Percentiles rank a stretch among this genome's conserved stretches.
Evolutionary conservation across 2,888 invertebrate species (phyloP).

Genomic region (Zygothrica quintamaculata): DNA sequence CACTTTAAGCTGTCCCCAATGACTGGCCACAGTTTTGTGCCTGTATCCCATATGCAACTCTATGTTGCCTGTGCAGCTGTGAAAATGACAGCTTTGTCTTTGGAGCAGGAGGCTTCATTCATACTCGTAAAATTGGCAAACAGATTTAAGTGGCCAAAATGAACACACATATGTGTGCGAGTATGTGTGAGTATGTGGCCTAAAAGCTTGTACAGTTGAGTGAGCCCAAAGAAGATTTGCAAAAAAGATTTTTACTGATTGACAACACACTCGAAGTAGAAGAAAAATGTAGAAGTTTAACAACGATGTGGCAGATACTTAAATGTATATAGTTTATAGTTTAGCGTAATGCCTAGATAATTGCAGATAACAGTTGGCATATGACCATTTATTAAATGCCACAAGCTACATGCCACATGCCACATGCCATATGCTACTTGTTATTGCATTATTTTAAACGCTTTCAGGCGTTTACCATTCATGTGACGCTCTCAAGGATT

Average conservation of each 20-base stretch:
- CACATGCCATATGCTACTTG: conserved; percentile 35
- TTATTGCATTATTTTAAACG: conserved; percentile 71
- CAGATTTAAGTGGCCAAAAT: conserved; percentile 54
- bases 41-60: not conserved
- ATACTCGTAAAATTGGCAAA: conserved; percentile 56
- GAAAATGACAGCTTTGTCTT: conserved; percentile 55
- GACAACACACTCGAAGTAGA: conserved; percentile 21
- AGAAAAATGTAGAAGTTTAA: conserved; percentile 9
- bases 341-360: conserved; percentile 57
- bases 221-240: conserved; percentile 8
- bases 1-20: conserved; percentile 42
- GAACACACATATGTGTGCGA: conserved; percentile 4
- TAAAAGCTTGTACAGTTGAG: conserved; percentile 13
- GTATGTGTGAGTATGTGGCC: conserved; percentile 1
- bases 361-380: conserved; percentile 63
- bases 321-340: conserved; percentile 7
- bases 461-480: conserved; percentile 55
- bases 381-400: conserved; percentile 71
- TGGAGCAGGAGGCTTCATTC: conserved; percentile 43
- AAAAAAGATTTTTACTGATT: conserved; percentile 51
- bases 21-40: conserved; percentile 23
- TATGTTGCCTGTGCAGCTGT: conserved; percentile 15
- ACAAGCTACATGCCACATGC: conserved; percentile 53
- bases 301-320: conserved; percentile 2
- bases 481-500: conserved; percentile 50